A percentile compares a stretch with the other conserved stretches of the same genome.
phyloP scores from a whole-genome alignment of 1,140 invertebrate species.

The Epicauta chinensis region DNA sequence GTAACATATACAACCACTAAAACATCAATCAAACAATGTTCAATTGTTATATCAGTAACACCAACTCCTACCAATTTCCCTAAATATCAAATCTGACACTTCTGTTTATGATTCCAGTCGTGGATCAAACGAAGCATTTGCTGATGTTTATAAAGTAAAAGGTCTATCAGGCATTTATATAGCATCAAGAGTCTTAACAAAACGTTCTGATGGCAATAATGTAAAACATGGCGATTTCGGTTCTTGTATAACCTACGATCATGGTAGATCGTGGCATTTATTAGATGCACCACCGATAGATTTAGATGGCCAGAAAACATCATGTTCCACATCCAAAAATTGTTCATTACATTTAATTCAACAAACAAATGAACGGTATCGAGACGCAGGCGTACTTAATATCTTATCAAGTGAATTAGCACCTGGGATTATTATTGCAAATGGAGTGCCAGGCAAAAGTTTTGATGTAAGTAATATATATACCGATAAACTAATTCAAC shows the following conservation, averaged over 20 bases:
- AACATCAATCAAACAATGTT: no score
- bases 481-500: no score
- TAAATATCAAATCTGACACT: no score
- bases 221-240: slow-evolving; percentile 67
- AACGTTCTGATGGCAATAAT: slow-evolving; percentile 45
- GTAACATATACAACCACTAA: no score
- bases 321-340: slow-evolving; percentile 54
- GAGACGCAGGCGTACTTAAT: slow-evolving; percentile 66
- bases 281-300: slow-evolving; percentile 63
- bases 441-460: slow-evolving; percentile 71
- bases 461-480: no score
- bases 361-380: slow-evolving; percentile 75
- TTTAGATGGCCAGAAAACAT: slow-evolving; percentile 56
- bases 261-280: slow-evolving; percentile 73
- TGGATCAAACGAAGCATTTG: slow-evolving; percentile 72
- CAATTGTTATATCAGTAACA: no score
- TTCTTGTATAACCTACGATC: slow-evolving; percentile 83
- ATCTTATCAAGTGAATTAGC: slow-evolving; percentile 83
- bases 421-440: slow-evolving; percentile 81
- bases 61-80: no score
- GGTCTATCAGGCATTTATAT: slow-evolving; percentile 85
- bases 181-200: slow-evolving; percentile 64
- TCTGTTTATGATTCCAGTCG: slow-evolving; percentile 51
- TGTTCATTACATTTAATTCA: slow-evolving; percentile 85
- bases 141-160: slow-evolving; percentile 83